Conservation (phyloP, 2,113 vertebrate genomes). For the Emberiza fucata region DNA sequence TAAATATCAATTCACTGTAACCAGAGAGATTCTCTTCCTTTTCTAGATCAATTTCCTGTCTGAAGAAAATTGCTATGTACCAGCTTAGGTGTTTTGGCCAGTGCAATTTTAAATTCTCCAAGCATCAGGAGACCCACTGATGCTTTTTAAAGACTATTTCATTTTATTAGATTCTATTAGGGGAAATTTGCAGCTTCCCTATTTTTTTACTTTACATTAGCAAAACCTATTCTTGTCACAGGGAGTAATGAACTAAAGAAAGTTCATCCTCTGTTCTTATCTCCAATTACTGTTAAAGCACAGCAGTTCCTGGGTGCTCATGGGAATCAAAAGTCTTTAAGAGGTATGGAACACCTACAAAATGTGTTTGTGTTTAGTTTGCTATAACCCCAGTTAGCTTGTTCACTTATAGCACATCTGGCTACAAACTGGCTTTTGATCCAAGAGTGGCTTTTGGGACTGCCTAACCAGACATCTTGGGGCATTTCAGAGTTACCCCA, state of each 20-base stretch:
- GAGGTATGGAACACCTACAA: neutral
- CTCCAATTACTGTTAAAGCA: neutral
- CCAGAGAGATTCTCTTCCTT: neutral
- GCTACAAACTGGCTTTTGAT: neutral
- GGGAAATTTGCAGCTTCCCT: neutral
- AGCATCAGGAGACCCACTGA: neutral
- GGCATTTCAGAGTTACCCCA: neutral
- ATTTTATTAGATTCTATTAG: neutral
- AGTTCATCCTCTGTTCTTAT: neutral
- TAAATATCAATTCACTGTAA: neutral
- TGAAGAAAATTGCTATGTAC: neutral
- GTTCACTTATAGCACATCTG: neutral
- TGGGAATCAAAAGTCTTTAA: neutral
- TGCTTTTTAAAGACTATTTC: neutral
- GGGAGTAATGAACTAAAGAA: neutral
- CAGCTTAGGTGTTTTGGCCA: neutral
- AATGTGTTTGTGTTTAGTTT: neutral
- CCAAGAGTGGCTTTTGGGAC: neutral
- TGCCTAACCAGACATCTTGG: neutral
- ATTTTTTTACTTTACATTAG: neutral
- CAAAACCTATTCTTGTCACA: neutral
- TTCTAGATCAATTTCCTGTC: neutral
- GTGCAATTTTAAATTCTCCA: neutral
- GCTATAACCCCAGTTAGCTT: neutral
- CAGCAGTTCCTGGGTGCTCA: neutral